Base-by-base conservation (phyloP, 2,797 vertebrate species). In the Enteromius paludinosus region DNA sequence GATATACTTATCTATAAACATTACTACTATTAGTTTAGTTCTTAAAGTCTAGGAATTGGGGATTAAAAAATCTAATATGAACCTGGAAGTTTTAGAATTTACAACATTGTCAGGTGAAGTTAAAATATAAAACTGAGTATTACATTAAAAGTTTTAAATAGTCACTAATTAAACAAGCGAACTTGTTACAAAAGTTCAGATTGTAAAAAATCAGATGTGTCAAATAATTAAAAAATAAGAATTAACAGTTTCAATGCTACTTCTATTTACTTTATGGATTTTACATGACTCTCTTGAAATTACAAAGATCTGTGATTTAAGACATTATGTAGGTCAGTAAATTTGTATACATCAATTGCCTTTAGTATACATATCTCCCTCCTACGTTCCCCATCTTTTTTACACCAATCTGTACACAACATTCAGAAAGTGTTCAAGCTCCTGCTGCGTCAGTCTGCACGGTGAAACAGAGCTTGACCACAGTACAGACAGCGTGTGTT, bases 401-500 rank as follows among this genome's bases (percentile, higher is more conserved):
- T 20, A 70, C 74, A 79, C 35, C 72, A 86, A 79, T 56, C 83
- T 85, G 73, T 78, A 64, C 77, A 49, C 65, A 76, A 76, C 81
- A 81, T 75, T 78, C 45, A 25, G 41, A 79, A 80, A 82, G 68
- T 81, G 82, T 75, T 64, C 73, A 59, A 62, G 79, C 81, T 83
- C 81, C 81, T 12, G 83, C 81, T 84, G 78, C 74, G 81, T 78
- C 77, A 81, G 87, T 81, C 83, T 87, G 71, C 72, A 77, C 35
- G 78, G 78, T 86, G 78, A 84, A 86, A 86, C 66, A n/a, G 15
- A 75, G 75, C 69, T 86, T 79, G 75, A 85, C 84, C 85, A 72
- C 81, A 82, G 83, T 65, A 82, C 77, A 84, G 85, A 87, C 85
- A 78, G 84, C 61, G 73, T 87, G 82, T 59, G 76, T 80, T 84